Evolutionary conservation across 2,797 vertebrate genomes (phyloP), one percentile per base, ranked within the genome.

Genomic region (Centroberyx gerrardi): DNA sequence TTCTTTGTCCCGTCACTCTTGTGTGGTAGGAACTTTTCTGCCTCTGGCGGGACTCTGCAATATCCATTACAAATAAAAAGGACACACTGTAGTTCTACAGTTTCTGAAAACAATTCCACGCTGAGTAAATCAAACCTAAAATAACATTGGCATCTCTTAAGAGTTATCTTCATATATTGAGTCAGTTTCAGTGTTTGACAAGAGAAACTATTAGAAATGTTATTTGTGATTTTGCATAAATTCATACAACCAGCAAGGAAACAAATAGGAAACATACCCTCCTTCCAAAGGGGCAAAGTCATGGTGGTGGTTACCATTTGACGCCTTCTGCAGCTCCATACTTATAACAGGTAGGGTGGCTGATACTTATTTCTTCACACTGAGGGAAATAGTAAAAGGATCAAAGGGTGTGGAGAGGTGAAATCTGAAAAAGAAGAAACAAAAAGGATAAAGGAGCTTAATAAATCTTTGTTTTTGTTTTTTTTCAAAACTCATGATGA

Each of bases 301-400:
- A 29, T 76, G 86, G 65, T 77, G 77, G 48, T 83, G 89, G 40
- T 78, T 79, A 14, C 92, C 93, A 31, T 94, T 94, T 4, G 90
- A 81, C 4, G 90, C 52, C 76, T 95, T 95, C 70, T 94, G 89
- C 65, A 94, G 76, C 71, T 95, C 94, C 94, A 95, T 95, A 4
- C 44, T 88, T 68, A 22, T 5, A 60, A 65, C 12, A 2, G 29
- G 29, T 2, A 29, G 56, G 44, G 44, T 1, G 22, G 10, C 15
- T 4, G 3, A 36, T 22, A 22, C 51, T 42, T 15, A n/a, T 9
- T 61, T 51, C 33, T 62, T 71, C 10, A 52, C 10, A 48, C 5
- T 8, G 15, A 42, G 33, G 27, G 13, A 56, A 55, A n/a, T 2
- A 6, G 27, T 27, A 17, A 27, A 31, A 62, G 38, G 8, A 49